Base-by-base conservation (phyloP, 2,888 invertebrate species). In the Nasonia oneida region DNA sequence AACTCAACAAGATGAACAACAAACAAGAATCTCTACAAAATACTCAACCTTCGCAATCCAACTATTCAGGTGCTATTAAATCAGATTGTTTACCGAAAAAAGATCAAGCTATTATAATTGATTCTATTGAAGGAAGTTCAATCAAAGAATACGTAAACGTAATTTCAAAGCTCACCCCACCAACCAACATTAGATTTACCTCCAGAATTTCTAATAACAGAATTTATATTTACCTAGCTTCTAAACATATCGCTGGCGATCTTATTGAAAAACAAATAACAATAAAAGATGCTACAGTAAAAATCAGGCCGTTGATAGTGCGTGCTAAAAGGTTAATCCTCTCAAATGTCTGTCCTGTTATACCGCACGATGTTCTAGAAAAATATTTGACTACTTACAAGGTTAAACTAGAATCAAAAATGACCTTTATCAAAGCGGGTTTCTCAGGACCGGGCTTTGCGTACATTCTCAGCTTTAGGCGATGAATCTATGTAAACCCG, bases 401-500 rank as follows among this genome's bases (percentile, higher is more conserved):
- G n/a, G 23, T 64, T 23, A 64, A 64, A 23, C 10, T 64, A 64
- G 64, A 64, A 23, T 64, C 64, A 64, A 64, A 64, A 64, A 64
- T 18, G 64, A 64, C 64, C n/a, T 64, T 64, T 64, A 64, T 70
- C 14, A 70, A 70, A 70, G 29, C 29, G 6, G 64, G 64, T 10
- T 64, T 64, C n/a, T n/a, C 6, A 10, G 29, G 10, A 23, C 23
- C n/a, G 23, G 64, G 64, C 64, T 64, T 64, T 29, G 10, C 23
- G 29, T 1, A 71, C 71, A 47, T 39, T 39, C 6, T 39, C 39
- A 70, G 53, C 57, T 81, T 82, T 61, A 81, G 75, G 47, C 64
- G 74, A 61, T 64, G 64, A 74, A 70, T 81, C 74, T 81, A 64
- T 57, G 57, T 81, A 61, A 64, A 88, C 6, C 64, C 64, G 3